Conservation (phyloP, 2,888 invertebrate species). For the Opisthograptis luteolata region DNA sequence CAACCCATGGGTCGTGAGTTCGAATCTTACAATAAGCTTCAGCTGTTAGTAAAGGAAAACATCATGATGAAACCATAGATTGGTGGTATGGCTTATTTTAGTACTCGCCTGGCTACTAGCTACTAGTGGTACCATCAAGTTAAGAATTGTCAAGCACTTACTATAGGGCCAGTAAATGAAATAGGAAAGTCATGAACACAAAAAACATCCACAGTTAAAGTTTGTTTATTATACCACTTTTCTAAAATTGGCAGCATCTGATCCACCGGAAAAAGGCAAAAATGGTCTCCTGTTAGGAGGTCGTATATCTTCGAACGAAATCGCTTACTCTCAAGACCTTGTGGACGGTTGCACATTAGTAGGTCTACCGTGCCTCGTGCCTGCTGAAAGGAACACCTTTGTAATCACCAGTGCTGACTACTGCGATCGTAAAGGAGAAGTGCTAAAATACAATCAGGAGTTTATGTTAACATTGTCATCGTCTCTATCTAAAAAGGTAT, state of each 20-base stretch:
- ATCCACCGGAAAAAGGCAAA: conserved; percentile 60
- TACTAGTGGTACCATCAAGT: too few relatives aligned
- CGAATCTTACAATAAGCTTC: too few relatives aligned
- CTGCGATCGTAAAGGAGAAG: conserved; percentile 67
- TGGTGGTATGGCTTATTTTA: too few relatives aligned
- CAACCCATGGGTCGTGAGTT: too few relatives aligned
- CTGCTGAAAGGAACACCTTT: conserved; percentile 61
- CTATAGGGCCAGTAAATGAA: too few relatives aligned
- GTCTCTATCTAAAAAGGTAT: conserved; percentile 64
- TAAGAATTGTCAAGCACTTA: too few relatives aligned
- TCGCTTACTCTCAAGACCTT: conserved; percentile 68
- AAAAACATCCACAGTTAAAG: too few relatives aligned
- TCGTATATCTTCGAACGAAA: conserved; percentile 67
- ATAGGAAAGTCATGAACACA: too few relatives aligned
- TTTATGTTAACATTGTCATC: conserved; percentile 68
- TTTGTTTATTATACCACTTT: not conserved
- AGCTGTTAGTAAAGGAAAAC: too few relatives aligned
- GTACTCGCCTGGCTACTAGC: too few relatives aligned
- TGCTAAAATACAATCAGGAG: conserved; percentile 73
- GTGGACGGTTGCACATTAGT: conserved; percentile 67
- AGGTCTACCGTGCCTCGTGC: conserved; percentile 47
- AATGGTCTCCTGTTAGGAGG: conserved; percentile 69
- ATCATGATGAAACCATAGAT: too few relatives aligned
- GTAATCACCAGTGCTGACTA: conserved; percentile 73
- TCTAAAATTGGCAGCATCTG: conserved; percentile 50